Percentiles rank a stretch among this genome's conserved stretches.
These are phyloP conservation scores for Strigamia transsilvanica DNA, from an alignment of 2,888 invertebrate genomes.

Conservation along the genomic window DNA sequence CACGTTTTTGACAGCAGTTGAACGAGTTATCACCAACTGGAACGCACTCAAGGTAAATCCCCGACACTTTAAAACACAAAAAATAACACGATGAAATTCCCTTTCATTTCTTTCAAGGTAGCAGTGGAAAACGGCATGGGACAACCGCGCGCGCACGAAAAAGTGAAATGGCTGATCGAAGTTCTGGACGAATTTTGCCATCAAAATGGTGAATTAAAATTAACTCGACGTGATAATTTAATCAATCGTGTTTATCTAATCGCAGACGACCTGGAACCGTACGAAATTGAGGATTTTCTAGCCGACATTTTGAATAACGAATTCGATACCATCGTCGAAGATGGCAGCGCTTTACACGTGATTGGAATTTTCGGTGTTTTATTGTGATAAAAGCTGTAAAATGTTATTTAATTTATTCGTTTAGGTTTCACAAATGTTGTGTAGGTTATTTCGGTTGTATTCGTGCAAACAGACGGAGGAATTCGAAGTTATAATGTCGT, in stretches of 20 bases:
- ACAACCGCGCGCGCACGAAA: neutral
- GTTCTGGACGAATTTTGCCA: neutral
- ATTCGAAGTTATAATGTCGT: neutral
- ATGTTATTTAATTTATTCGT: neutral
- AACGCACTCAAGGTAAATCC: neutral
- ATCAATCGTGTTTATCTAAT: neutral
- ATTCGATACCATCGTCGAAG: constrained; percentile 13
- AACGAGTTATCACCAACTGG: neutral
- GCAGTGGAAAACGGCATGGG: constrained; percentile 17
- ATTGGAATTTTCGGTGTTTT: neutral
- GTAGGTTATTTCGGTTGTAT: neutral
- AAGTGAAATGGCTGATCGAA: constrained; percentile 28
- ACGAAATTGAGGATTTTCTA: constrained; percentile 22
- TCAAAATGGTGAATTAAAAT: constrained; percentile 6
- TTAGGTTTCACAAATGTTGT: neutral
- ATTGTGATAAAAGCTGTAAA: neutral
- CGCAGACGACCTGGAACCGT: neutral
- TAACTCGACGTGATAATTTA: neutral
- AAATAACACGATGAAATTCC: neutral
- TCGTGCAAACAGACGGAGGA: neutral
- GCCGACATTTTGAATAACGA: constrained; percentile 37
- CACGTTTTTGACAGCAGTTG: neutral
- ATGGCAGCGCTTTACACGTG: neutral
- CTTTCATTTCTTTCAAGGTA: neutral
- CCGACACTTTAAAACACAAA: too few relatives aligned